phyloP scores from a whole-genome alignment of 2,113 vertebrate genomes.

The Peromyscus leucopus region DNA sequence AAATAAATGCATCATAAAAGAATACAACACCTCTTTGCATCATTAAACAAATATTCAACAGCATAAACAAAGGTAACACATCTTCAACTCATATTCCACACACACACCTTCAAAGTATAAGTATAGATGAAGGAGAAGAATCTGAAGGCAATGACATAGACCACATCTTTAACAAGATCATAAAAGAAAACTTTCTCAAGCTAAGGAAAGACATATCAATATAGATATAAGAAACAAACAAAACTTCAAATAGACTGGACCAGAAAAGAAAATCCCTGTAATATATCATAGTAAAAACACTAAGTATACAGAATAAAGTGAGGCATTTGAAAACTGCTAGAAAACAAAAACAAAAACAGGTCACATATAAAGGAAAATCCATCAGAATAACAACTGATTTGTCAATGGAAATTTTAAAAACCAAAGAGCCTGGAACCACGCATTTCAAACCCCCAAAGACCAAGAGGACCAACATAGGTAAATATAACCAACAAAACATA shows the following conservation, averaged over 20 bases:
- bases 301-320: not conserved
- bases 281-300: not conserved
- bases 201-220: not conserved
- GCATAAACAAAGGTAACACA: no score
- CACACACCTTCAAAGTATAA: no score
- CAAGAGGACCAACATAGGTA: not conserved
- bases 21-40: no score
- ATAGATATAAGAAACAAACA: not conserved
- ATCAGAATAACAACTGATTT: no score
- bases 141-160: not conserved
- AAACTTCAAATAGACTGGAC: not conserved
- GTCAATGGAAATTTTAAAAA: not conserved
- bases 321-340: not conserved
- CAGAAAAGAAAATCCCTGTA: not conserved
- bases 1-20: no score
- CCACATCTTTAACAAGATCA: not conserved
- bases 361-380: not conserved
- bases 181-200: not conserved
- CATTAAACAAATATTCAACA: no score
- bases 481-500: not conserved
- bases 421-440: not conserved
- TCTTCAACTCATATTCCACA: no score
- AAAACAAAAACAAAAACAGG: not conserved
- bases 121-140: not conserved
- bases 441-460: not conserved